Base-by-base conservation (phyloP, 2,113 vertebrate genomes). In the Periophthalmodon schlosseri region DNA sequence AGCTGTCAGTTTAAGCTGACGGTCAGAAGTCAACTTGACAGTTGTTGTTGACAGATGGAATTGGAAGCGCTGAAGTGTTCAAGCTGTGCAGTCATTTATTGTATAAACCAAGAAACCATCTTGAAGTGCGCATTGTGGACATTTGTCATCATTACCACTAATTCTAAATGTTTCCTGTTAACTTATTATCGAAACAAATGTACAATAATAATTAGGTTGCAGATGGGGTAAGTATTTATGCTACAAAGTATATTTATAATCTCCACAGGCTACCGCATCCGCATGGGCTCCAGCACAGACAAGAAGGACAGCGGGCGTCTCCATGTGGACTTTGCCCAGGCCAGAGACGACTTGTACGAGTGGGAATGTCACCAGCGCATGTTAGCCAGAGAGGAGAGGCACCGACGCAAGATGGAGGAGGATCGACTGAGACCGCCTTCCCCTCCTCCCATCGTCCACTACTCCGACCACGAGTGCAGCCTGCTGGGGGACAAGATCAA, bases 361-460 rank as follows among this genome's bases (percentile, higher is more conserved):
- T 99, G 97, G 97, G 97, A 99, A 68, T 99, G 97, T 84, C 94
- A 89, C 84, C 97, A 99, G 92, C 95, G 96, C 20, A 95, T 97
- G 96, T 78, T 97, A 83, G 96, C 97, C 7, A 87, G 97, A 1
- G 96, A 99, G 88, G 97, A 99, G 82, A 92, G 97, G 8, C 97
- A 98, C 80, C 95, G 96, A 50, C 91, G 96, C 52, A 91, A 95
- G 63, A 91, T 97, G 84, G 95, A 96, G 34, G 97, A 97, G 80
- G 96, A 98, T 74, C 94, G 91, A 33, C 86, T 97, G 50, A 93
- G 94, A 2, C 96, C 96, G 0, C 96, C 96, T 3, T 99, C 97
- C 0, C 97, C 97, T 0, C 97, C 97, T 0, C 95, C 96, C 0
- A 96, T 98, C 0, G 96, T 97, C 16, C 97, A 99, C 89, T 99